Evolutionary conservation across 30 jellyfish, hydroid and myxozoan species (phyloP), one percentile per base, ranked within the genome.

Genomic region (Phacellophora camtschatica): DNA sequence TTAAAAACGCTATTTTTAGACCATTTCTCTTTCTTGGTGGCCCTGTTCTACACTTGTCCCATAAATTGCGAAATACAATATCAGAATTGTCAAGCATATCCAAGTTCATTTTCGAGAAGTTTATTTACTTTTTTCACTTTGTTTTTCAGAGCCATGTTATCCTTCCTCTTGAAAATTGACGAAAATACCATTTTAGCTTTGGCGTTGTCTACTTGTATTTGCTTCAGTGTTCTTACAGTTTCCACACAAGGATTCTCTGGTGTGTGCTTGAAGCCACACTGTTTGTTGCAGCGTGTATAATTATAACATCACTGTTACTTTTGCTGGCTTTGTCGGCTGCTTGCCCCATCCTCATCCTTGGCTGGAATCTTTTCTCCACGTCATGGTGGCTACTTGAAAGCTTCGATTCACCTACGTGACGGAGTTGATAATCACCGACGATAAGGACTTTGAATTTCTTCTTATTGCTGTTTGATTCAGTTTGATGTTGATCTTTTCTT

Each of bases 81-180:
- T 68, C 41, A 68, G 43, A 39, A 68, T 68, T 68, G 39, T 68
- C 67, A 68, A 68, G 20, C 70, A 42, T 25, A 33, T 68, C 82
- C 77, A 5, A 62, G 54, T 33, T 62, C 77, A 62, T 23, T 33
- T 30, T 30, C 77, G 48, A 62, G 77, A 31, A 62, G 77, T 30
- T 62, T 45, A 41, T 34, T 68, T 36, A 68, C 65, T 43, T 68
- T 68, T 18, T 42, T 68, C 27, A 42, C 39, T 35, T 37, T 37
- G 42, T 2, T 18, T 35, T 42, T 68, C 27, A 68, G 49, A 42
- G 5, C 27, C 45, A 31, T 6, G 45, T 58, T 37, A 58, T 58
- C 72, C 27, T 31, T 58, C 25, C 72, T 27, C 45, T 31, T 58
- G 20, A 46, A 46, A 24, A 58, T 58, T 2, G 72, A 27, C 23